Evolutionary conservation across 1,140 invertebrate species (phyloP).

Genomic region (Drosophila bocqueti): DNA sequence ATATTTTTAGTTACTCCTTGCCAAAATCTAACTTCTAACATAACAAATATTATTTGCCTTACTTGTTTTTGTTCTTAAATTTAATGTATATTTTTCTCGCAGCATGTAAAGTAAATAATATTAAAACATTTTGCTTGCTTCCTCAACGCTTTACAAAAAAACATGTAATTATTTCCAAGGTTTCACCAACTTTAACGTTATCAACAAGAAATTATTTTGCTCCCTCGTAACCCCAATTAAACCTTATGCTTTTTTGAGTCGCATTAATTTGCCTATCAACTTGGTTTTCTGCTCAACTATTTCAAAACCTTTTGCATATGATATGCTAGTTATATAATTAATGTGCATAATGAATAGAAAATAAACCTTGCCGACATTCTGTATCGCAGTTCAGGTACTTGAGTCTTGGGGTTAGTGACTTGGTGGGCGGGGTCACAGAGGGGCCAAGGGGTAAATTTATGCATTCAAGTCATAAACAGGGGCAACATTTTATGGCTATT

Average conservation of each 20-base stretch:
- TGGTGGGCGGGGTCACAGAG: slow-evolving; percentile 13
- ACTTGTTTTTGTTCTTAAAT: background rate
- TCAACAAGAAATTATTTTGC: slow-evolving; percentile 1
- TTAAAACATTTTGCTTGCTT: background rate
- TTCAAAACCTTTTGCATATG: slow-evolving; percentile 15
- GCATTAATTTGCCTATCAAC: slow-evolving; percentile 32
- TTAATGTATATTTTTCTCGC: too few relatives aligned
- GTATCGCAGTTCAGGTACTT: slow-evolving; percentile 27
- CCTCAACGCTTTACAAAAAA: background rate
- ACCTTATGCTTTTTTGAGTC: background rate
- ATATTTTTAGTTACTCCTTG: too few relatives aligned
- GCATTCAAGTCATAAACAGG: slow-evolving; percentile 77
- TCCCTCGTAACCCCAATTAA: slow-evolving; percentile 14
- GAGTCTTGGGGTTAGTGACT: background rate
- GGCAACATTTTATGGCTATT: slow-evolving; percentile 67
- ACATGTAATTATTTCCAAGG: background rate
- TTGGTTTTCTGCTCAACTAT: slow-evolving; percentile 20
- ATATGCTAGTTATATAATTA: slow-evolving; percentile 44
- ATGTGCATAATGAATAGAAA: slow-evolving; percentile 40
- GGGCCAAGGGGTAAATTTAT: slow-evolving; percentile 58
- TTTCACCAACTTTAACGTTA: background rate
- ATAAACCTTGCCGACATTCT: slow-evolving; percentile 30
- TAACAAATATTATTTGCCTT: background rate
- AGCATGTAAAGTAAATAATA: background rate
- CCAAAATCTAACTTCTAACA: too few relatives aligned